Evolutionary conservation across 2,797 vertebrate species (phyloP), one percentile per base, ranked within the genome.

Genomic region (Poecilia wingei): DNA sequence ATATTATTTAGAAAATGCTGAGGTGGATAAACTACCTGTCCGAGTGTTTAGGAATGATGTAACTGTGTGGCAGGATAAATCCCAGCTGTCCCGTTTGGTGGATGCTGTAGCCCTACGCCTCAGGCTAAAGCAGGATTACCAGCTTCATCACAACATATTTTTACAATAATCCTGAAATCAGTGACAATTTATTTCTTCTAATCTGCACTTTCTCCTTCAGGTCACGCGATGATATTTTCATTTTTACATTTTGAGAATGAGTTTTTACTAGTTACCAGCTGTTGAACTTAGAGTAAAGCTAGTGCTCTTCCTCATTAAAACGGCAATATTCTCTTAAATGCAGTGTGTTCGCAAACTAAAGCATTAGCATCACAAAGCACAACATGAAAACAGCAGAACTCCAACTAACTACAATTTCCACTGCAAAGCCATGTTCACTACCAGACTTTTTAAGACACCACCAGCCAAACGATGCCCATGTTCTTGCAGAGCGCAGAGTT

Each of bases 1-100:
- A 25, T 33, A 18, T n/a, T 77, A 18, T 22, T 84, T 72, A 87
- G 28, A 31, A 66, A 43, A 49, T n/a, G 8, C 41, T 46, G 68
- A 80, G 69, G 45, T 49, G 39, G 53, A 75, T 71, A 33, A 70
- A 78, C 64, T 7, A 3, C 13, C 14, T 77, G 36, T 79, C 46
- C 33, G 36, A 80, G 43, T 22, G 55, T 78, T 84, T 75, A 31
- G 49, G 20, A 75, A 85, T 82, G 79, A 81, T 49, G 49, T 70
- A 72, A 82, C 46, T 49, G 68, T 41, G 39, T 25, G 1, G 36
- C 69, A 72, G 76, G 69, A 61, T 49, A 39, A 75, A 77, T 75
- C 81, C 68, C 80, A 84, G 78, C 80, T 41, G 66, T n/a, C 36
- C 22, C 66, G 4, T 68, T 25, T 20, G 36, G 36, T 68, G 39